Base-by-base conservation (phyloP, 2,113 vertebrate genomes). In the Oxyura jamaicensis region DNA sequence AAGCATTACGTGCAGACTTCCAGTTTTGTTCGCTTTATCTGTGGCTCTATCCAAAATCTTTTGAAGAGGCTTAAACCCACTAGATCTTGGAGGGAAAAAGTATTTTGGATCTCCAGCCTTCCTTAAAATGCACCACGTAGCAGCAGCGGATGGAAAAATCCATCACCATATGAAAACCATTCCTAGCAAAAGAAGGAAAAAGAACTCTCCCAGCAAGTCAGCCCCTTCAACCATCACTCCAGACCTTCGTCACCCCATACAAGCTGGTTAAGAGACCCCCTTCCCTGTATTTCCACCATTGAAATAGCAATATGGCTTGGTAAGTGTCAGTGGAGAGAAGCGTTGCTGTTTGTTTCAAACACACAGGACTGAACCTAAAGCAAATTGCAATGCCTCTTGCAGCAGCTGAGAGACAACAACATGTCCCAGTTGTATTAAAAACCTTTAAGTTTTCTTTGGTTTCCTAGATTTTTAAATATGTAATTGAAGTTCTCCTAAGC, bases 271-370 rank as follows among this genome's bases (percentile, higher is more conserved):
- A 84, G 22, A 36, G 60, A 79, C 33, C 7, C 18, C 20, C 35
- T 48, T 41, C n/a, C 58, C 75, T 73, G 28, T 20, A 44, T 36
- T 82, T 39, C 52, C 46, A 75, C 31, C 21, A 35, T 35, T 86
- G 41, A 28, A 31, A 59, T 17, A 53, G 28, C 13, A 76, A 41
- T 3, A 13, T 5, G 9, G 58, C 26, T 69, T 76, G 58, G 33
- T 12, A 42, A 5, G 0, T 1, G 41, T 0, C 6, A 76, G 41
- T 12, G 69, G 14, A 89, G 22, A 31, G 26, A 78, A 82, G 4
- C 8, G 19, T 21, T 74, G 44, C 56, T 85, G 59, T 29, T 59
- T 11, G 31, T 58, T 31, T 6, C 23, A 88, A 78, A 53, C 15
- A 66, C 26, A 55, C 6, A 55, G 11, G 16, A 68, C 18, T 35